Evolutionary conservation across 2,888 invertebrate species (phyloP).

Genomic region (Cosmopolites sordidus): DNA sequence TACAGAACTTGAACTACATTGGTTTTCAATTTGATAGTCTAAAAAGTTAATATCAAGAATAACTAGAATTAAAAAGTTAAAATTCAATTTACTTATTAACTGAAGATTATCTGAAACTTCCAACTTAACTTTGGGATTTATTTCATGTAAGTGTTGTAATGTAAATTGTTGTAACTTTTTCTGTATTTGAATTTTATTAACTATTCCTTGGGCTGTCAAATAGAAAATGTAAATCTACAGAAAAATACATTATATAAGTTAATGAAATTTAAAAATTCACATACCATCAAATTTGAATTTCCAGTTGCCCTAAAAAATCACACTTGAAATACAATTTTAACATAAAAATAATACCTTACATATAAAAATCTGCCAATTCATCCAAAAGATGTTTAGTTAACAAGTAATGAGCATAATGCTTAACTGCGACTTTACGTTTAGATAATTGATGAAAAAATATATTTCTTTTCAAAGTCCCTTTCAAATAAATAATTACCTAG

Average conservation of each 20-base stretch:
- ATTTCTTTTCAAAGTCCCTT: conserved; percentile 66
- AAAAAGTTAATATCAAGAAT: conserved; percentile 8
- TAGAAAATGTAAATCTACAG: conserved; percentile 39
- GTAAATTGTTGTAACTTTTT: conserved; percentile 37
- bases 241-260: conserved; percentile 11
- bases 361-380: conserved; percentile 68
- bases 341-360: conserved; percentile 56
- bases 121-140: conserved; percentile 33
- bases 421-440: conserved; percentile 65
- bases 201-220: conserved; percentile 34
- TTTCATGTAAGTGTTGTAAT: conserved; percentile 34
- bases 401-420: conserved; percentile 72
- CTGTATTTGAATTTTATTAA: conserved; percentile 31
- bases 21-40: conserved; percentile 41
- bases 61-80: not conserved
- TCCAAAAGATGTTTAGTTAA: conserved; percentile 61
- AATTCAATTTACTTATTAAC: conserved; percentile 35
- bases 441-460: conserved; percentile 67
- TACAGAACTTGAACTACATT: conserved; percentile 34
- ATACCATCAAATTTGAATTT: conserved; percentile 38
- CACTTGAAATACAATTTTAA: too few relatives aligned
- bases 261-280: not conserved
- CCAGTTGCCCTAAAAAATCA: conserved; percentile 42
- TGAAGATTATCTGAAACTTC: conserved; percentile 36
- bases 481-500: conserved; percentile 71